Base-by-base conservation (phyloP, 2,888 invertebrate species). In the Heteromurus nitidus region DNA sequence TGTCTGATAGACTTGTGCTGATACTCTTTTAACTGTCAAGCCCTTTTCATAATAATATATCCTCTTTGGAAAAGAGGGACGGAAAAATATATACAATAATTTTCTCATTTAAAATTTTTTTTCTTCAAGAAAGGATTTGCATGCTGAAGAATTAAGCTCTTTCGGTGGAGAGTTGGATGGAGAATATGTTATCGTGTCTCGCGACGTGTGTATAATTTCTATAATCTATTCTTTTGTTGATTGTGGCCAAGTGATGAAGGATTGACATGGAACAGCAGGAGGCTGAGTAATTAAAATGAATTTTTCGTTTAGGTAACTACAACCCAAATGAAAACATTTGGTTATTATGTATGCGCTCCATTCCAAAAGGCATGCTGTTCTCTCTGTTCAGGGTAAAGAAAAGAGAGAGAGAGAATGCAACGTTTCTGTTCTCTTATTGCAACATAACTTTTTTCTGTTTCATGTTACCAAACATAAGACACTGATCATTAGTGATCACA, bases 191-290 rank as follows among this genome's bases (percentile, higher is more conserved):
- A n/a, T 18, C 18, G 18, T 20, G n/a, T 22, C 18, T 50, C 50
- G 36, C 36, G 5, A 36, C 58, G 16, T 44, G 42, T 42, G 28
- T 24, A 72, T 60, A 55, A 2, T 42, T 53, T 74, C 20, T 22
- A 65, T 74, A 65, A 65, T 55, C 26, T 67, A 67, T 75, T 75
- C 67, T 16, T 75, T 75, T 75, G 65, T 65, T 67, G 75, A 75
- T 67, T 75, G 75, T 58, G 24, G 55, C 65, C 75, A 67, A 67
- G 79, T 79, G 79, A 79, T 67, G 79, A 79, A 53, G 72, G 79
- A 79, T 79, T 79, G 79, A 79, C 79, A 79, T 79, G 70, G 65
- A 67, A 26, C 79, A 72, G 79, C 79, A 79, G 79, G 79, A 65
- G 70, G 47, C 24, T 72, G 72, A 72, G 79, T 79, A 79, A 79